Evolutionary conservation across 2,888 invertebrate species (phyloP), one percentile per base, ranked within the genome.

Genomic region (Colletes collaris): DNA sequence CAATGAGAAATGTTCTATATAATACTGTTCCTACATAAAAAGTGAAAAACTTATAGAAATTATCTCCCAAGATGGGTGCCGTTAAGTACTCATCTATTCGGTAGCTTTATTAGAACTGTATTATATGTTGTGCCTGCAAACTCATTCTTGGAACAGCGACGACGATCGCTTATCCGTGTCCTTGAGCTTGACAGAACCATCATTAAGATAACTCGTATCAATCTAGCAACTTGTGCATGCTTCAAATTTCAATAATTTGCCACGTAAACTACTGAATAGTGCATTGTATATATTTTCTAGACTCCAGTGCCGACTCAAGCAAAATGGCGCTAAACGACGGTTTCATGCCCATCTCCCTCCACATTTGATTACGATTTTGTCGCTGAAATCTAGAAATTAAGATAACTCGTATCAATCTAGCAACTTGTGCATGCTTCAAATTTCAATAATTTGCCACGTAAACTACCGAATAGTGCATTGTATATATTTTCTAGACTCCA

Each of bases 131-230:
- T 3, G 44, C 11, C 40, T 5, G 13, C n/a, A 10, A 49, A 49
- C 16, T 52, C 50, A 64, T 55, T 49, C 6, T 4, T 10, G 0
- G 10, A 50, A 16, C 58, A 62, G 13, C 49, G 27, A 7, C 7
- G 40, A 44, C 6, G 52, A 66, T 56, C 52, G 49, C 13, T 11
- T 16, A n/a, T 37, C 10, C 7, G 13, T n/a, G 19, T 13, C 67
- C 66, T 70, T 74, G 66, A 53, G 50, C 49, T 40, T 62, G 49
- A 37, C 6, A n/a, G 6, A 44, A 8, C 53, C 69, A 37, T 64
- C 46, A 70, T 64, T n/a, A 2, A 13, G 49, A 67, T 78, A 74
- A 55, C 35, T 55, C 6, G 1, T 67, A 66, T 73, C 65, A 56
- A 65, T 56, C 11, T 55, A 4, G 4, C n/a, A 27, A 52, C 3